phyloP scores from a whole-genome alignment of 2,113 vertebrate genomes.

The Sardina pilchardus region DNA sequence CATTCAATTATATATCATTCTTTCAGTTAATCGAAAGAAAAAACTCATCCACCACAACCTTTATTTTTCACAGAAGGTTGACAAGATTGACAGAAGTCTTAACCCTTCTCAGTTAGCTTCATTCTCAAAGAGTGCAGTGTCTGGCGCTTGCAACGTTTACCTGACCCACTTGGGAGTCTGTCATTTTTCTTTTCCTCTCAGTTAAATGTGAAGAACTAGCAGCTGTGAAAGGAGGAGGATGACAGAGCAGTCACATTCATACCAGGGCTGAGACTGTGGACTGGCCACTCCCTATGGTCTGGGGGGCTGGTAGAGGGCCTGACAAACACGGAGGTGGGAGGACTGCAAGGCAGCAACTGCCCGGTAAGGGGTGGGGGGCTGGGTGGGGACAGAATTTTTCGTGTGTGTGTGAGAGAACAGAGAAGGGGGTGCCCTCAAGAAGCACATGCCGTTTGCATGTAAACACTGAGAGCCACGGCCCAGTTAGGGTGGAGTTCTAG shows the following conservation, averaged over 20 bases:
- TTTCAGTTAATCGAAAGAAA: too few species aligned
- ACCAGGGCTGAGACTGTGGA: slow-evolving; percentile 20
- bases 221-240: background rate
- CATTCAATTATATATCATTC: too few species aligned
- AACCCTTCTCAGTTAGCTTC: background rate
- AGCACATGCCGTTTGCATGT: slow-evolving; percentile 45
- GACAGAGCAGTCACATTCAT: background rate
- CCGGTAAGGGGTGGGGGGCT: slow-evolving; percentile 47
- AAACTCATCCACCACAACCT: too few species aligned
- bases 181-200: background rate
- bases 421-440: background rate
- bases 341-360: slow-evolving; percentile 18
- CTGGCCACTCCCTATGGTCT: slow-evolving; percentile 36
- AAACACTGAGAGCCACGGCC: slow-evolving; percentile 35
- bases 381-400: slow-evolving; percentile 29
- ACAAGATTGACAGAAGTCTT: background rate
- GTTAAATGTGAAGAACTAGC: background rate
- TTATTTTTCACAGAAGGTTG: background rate
- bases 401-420: background rate
- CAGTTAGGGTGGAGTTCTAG: slow-evolving; percentile 31
- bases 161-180: background rate
- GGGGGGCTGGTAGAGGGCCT: slow-evolving; percentile 42
- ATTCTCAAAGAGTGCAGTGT: background rate
- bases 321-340: slow-evolving; percentile 26
- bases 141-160: background rate